These are phyloP conservation scores for Platynereis dumerilii DNA, from an alignment of 2,888 invertebrate species.

Conservation along the genomic window DNA sequence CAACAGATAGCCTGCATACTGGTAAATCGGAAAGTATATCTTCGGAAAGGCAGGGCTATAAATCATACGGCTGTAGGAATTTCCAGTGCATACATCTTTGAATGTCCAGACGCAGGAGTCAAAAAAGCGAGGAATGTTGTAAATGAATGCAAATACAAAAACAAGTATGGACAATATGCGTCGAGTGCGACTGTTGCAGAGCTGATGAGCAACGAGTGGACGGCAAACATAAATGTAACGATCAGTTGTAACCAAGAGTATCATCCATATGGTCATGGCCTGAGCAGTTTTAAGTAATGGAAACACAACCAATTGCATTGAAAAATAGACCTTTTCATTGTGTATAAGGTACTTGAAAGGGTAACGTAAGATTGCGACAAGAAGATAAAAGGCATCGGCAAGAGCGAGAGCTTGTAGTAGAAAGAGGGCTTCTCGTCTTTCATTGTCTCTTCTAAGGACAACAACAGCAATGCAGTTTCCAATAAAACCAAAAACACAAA, in stretches of 20 bases:
- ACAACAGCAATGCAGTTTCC: constrained; percentile 32
- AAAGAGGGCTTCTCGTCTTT: constrained; percentile 31
- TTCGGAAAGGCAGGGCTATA: constrained; percentile 23
- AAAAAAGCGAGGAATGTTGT: constrained; percentile 35
- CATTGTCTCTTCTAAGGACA: constrained; percentile 32
- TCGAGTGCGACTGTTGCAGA: constrained; percentile 27
- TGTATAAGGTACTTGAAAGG: constrained; percentile 32
- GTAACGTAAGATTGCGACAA: constrained; percentile 33
- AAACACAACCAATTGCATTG: constrained; percentile 32
- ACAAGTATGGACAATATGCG: constrained; percentile 21
- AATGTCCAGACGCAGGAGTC: constrained; percentile 30
- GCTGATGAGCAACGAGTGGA: constrained; percentile 28
- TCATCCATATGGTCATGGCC: constrained; percentile 38
- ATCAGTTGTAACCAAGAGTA: constrained; percentile 38
- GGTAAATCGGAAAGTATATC: constrained; percentile 28
- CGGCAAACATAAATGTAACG: constrained; percentile 36
- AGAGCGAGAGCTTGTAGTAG: constrained; percentile 34
- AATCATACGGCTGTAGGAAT: constrained; percentile 12
- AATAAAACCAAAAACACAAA: constrained; percentile 30
- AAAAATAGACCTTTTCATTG: constrained; percentile 4
- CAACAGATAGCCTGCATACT: constrained; percentile 28
- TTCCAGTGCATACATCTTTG: constrained; percentile 17
- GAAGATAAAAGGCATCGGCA: constrained; percentile 34
- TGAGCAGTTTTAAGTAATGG: constrained; percentile 37
- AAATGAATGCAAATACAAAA: constrained; percentile 29